Conservation (phyloP, 2,113 vertebrate species). For the Sceloporus undulatus region DNA sequence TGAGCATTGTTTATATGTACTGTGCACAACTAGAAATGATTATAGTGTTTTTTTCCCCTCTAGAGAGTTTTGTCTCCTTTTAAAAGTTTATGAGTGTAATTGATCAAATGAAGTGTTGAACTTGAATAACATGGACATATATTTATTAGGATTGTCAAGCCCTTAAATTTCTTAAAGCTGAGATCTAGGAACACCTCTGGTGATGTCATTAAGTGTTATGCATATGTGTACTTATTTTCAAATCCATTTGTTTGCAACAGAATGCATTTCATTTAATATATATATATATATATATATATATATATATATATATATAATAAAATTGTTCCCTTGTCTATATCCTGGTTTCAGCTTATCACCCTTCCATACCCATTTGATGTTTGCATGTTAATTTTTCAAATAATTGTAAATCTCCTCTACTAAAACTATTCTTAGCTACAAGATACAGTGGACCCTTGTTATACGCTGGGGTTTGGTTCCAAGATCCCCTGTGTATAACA, state of each 20-base stretch:
- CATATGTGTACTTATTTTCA: background rate
- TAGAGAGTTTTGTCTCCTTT: background rate
- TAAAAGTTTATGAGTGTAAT: background rate
- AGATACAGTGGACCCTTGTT: conserved; percentile 19
- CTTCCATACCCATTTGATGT: background rate
- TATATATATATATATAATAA: too few relatives aligned
- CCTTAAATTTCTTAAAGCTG: too few relatives aligned
- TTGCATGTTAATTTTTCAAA: conserved; percentile 3
- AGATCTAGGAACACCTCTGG: background rate
- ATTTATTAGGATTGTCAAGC: background rate
- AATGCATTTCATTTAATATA: background rate
- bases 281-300: too few relatives aligned
- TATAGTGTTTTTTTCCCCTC: background rate
- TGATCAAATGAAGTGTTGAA: background rate
- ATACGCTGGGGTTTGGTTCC: too few relatives aligned
- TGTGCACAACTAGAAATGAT: background rate
- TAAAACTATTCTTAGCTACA: conserved; percentile 14
- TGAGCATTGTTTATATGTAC: background rate
- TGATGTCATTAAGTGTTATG: background rate
- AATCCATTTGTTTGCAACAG: background rate
- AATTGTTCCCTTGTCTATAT: background rate
- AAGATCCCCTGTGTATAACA: too few relatives aligned
- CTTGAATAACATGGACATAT: background rate
- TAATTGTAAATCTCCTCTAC: background rate
- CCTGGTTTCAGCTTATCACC: background rate